A percentile compares a stretch with the other conserved stretches of the same genome.
Conservation (phyloP, 1,140 invertebrate genomes). For the Solen grandis region DNA sequence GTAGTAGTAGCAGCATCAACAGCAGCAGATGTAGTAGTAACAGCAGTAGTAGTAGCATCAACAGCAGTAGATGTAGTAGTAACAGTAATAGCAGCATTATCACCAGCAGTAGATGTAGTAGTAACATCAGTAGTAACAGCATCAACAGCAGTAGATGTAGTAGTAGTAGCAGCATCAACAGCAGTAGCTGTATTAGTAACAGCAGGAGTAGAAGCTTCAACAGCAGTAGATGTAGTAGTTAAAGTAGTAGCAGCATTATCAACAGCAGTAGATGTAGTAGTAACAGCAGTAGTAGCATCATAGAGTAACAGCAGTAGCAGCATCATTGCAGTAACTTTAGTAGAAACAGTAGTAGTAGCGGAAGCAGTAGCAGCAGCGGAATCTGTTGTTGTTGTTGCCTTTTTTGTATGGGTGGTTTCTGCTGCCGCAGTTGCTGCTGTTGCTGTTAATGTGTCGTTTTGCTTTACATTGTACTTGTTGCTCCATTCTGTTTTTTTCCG, state of each 20-base stretch:
- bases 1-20: constrained; percentile 44
- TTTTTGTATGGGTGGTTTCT: constrained; percentile 27
- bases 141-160: constrained; percentile 39
- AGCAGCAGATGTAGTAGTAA: no score
- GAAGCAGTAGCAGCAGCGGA: constrained; percentile 39
- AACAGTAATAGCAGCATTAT: constrained; percentile 27
- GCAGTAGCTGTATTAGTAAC: constrained; percentile 53
- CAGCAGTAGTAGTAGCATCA: no score
- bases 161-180: constrained; percentile 48
- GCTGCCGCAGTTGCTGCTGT: constrained; percentile 26
- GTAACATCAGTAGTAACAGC: constrained; percentile 50
- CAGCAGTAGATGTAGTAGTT: constrained; percentile 49
- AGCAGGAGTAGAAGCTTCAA: constrained; percentile 52
- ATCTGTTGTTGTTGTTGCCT: constrained; percentile 10
- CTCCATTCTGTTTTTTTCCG: no score
- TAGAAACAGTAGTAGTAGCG: constrained; percentile 49
- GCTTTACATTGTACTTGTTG: no score
- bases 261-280: constrained; percentile 51
- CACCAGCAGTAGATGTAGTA: constrained; percentile 43
- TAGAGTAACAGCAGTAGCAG: constrained; percentile 31
- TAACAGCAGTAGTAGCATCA: constrained; percentile 46
- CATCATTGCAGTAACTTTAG: constrained; percentile 19
- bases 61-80: constrained; percentile 53
- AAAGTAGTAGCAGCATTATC: constrained; percentile 50
- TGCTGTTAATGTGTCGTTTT: no score